Evolutionary conservation across 1,140 invertebrate genomes (phyloP), one percentile per base, ranked within the genome.

Genomic region (Dendroctonus ponderosae): DNA sequence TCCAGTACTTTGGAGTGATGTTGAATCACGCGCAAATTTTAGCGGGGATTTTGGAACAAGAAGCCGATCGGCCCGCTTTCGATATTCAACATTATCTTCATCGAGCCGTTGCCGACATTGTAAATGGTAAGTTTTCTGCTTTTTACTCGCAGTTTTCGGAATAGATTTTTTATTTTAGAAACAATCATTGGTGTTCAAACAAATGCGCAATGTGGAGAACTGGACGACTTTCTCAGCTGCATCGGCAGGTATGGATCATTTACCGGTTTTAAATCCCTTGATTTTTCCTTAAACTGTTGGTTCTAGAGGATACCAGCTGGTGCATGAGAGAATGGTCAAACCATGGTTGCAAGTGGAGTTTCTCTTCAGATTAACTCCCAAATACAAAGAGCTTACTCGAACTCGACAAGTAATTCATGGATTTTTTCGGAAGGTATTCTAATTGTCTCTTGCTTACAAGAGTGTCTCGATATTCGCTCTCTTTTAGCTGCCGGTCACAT

Each of bases 311-410:
- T 71, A 71, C 41, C 43, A 66, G 11, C 41, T 69, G 43, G 53
- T 71, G 6, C 62, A 70, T 43, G 5, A 60, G 52, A 58, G 65
- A 60, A 67, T 70, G 14, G 41, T 65, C 8, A 71, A 71, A 50
- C 39, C 51, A 5, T 71, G 68, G 64, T 39, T 71, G 8, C 68
- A 70, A 40, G 14, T 48, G 15, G 61, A 70, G 8, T 67, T 62
- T 49, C 39, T 67, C 7, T 70, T 62, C 49, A 62, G 37, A 56
- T 15, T 63, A 12, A 61, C 68, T 5, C 9, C 15, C 7, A 59
- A 59, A 46, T 67, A 58, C 9, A 51, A 42, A 40, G 53, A 68
- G 48, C 59, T 67, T 41, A 44, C 6, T 7, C 12, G 54, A 11
- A 39, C 38, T 5, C 59, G 48, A 50, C 41, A 61, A 14, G n/a